Base-by-base conservation (phyloP, 1,140 invertebrate species). In the Drosophila orosa region DNA sequence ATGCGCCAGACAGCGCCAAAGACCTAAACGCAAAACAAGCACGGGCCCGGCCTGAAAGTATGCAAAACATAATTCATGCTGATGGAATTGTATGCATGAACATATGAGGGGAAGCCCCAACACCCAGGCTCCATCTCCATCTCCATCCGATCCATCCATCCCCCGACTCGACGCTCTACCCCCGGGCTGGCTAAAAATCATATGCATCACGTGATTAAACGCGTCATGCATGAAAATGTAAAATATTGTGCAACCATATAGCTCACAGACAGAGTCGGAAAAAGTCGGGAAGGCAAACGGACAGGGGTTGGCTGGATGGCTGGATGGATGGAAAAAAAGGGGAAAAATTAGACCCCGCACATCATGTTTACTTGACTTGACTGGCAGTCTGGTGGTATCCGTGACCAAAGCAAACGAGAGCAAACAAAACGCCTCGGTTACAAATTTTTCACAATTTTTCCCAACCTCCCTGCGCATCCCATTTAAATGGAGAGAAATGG, bases 171-270 rank as follows among this genome's bases (percentile, higher is more conserved):
- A 39, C 27, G 25, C 52, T 45, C 33, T 63, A 44, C 35, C 47
- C 60, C 71, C 47, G 74, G 71, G 69, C 67, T 48, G 81, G 81
- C 77, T 82, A 81, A 87, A 90, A 90, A 90, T 90, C 86, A 90
- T 90, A 90, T 90, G 86, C 86, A 90, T 90, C 86, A 90, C 86
- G 86, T 90, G 86, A 90, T 83, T 90, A 90, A 90, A 90, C 86
- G 86, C 86, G 86, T 90, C 86, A 90, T 90, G 86, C 86, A 90
- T 90, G 82, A 90, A 90, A 90, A 90, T 90, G 75, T 87, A 87
- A 87, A 87, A 87, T 87, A 87, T 87, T 77, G 77, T 80, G 57
- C 79, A 72, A 65, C 74, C 74, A 65, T 59, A 72, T 78, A 77
- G 58, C 67, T 55, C 61, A 71, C 47, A 60, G 61, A 71, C 33